These are phyloP conservation scores for Leptodactylus fuscus DNA, from an alignment of 2,113 vertebrate genomes.

Conservation along the genomic window DNA sequence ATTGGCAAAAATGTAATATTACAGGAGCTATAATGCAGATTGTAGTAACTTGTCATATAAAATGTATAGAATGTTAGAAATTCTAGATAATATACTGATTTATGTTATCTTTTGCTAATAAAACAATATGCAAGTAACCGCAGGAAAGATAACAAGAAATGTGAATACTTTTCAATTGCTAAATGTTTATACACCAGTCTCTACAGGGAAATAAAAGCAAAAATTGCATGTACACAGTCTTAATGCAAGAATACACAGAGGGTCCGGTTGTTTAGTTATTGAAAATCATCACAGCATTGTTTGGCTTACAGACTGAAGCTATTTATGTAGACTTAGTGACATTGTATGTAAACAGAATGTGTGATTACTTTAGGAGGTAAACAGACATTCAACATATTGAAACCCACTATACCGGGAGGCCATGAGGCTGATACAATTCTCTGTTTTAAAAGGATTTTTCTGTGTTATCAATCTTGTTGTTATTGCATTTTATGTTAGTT, in stretches of 20 bases:
- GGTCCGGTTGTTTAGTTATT: constrained; percentile 16
- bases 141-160: neutral
- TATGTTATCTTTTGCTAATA: neutral
- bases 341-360: constrained; percentile 51
- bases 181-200: neutral
- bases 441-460: neutral
- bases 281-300: constrained; percentile 14
- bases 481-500: neutral
- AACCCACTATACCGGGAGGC: neutral
- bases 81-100: neutral
- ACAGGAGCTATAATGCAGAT: no score
- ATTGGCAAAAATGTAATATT: no score
- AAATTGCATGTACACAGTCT: constrained; percentile 23
- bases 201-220: constrained; percentile 24
- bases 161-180: neutral
- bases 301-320: constrained; percentile 20
- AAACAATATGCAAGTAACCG: neutral
- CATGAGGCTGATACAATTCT: neutral
- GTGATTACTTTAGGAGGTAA: constrained; percentile 38
- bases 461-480: constrained; percentile 16
- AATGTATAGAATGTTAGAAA: neutral
- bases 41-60: no score
- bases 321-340: constrained; percentile 30
- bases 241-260: constrained; percentile 17
- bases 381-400: constrained; percentile 31